Evolutionary conservation across 1,140 invertebrate genomes (phyloP).

Genomic region (Hirudo medicinalis): DNA sequence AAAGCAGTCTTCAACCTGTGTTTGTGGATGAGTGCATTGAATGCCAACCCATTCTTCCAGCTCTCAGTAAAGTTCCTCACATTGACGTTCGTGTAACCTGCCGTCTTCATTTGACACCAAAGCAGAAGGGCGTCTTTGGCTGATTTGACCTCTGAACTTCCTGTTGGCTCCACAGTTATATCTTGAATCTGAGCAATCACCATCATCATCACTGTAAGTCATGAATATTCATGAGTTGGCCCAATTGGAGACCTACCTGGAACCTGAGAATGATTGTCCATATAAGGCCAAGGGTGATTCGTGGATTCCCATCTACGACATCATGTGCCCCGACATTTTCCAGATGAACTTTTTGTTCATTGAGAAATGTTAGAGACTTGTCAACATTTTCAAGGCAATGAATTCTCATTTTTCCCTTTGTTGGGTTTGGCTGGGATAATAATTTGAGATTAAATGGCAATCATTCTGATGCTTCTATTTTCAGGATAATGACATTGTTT

Average conservation of each 20-base stretch:
- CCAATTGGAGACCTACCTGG: slow-evolving; percentile 51
- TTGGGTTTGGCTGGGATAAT: slow-evolving; percentile 65
- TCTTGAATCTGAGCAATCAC: slow-evolving; percentile 71
- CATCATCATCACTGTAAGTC: neutral
- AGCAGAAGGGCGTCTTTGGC: slow-evolving; percentile 63
- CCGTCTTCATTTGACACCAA: slow-evolving; percentile 99
- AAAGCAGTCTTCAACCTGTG: slow-evolving; percentile 47
- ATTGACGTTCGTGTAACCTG: slow-evolving; percentile 97
- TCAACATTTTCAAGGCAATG: slow-evolving; percentile 99
- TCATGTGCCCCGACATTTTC: slow-evolving; percentile 99
- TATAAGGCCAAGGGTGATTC: slow-evolving; percentile 90
- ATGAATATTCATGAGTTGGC: neutral
- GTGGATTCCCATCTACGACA: slow-evolving; percentile 95
- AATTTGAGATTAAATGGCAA: too few species aligned
- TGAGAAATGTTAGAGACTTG: slow-evolving; percentile 90
- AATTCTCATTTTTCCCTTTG: slow-evolving; percentile 99
- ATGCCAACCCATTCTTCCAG: slow-evolving; percentile 95
- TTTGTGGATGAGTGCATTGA: slow-evolving; percentile 99
- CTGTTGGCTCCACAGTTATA: slow-evolving; percentile 85
- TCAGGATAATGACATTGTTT: too few species aligned
- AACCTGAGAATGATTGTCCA: slow-evolving; percentile 99
- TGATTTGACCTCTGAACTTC: slow-evolving; percentile 59
- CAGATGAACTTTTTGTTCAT: slow-evolving; percentile 77
- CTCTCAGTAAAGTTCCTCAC: slow-evolving; percentile 96
- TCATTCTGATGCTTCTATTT: too few species aligned